Conservation (phyloP, 2,113 vertebrate genomes). For the Tragelaphus strepsiceros region DNA sequence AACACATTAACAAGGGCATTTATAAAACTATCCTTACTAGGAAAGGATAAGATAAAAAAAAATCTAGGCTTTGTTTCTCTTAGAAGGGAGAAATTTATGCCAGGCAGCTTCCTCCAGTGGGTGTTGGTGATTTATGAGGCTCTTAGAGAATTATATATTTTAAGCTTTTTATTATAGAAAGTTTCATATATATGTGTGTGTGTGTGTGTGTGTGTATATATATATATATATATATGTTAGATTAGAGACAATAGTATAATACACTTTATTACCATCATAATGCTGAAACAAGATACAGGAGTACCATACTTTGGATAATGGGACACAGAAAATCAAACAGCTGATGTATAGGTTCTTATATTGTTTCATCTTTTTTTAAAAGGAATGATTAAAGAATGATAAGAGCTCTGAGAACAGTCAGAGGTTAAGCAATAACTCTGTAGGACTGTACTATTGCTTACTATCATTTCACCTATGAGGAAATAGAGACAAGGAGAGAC, state of each 20-base stretch:
- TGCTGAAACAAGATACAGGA: not conserved
- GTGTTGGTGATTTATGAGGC: not conserved
- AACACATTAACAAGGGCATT: conserved; percentile 55
- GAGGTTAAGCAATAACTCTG: not conserved
- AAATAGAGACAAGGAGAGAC: not conserved
- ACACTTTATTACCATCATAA: not conserved
- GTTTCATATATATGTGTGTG: not conserved
- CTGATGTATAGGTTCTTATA: not conserved
- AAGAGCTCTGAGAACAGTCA: not conserved
- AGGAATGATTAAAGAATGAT: not conserved
- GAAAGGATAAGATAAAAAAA: not conserved
- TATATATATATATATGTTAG: not conserved
- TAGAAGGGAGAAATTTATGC: not conserved
- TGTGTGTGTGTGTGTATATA: no score
- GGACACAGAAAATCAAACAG: not conserved
- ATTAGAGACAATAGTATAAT: not conserved
- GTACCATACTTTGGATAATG: not conserved
- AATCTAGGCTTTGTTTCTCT: not conserved
- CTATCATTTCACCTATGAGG: not conserved
- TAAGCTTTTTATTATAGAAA: not conserved
- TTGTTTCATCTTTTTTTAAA: not conserved
- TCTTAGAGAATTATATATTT: not conserved
- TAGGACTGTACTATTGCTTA: not conserved
- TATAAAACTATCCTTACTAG: conserved; percentile 19
- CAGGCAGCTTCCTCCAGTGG: not conserved